These are phyloP conservation scores for Phaonia tiefii DNA, from an alignment of 2,888 invertebrate species.

Conservation along the genomic window DNA sequence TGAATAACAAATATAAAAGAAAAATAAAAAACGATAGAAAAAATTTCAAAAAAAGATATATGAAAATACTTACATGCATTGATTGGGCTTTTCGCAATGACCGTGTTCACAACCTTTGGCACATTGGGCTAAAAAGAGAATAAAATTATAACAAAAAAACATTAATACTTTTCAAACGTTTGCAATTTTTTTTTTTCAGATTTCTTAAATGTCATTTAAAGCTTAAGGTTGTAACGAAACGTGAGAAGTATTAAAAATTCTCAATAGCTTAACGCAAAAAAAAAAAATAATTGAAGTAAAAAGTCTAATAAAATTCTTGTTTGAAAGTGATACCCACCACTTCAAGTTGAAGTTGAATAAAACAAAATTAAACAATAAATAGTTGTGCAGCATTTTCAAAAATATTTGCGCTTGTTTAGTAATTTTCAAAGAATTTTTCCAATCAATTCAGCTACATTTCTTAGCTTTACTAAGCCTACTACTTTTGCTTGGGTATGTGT, in stretches of 20 bases:
- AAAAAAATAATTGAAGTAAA: no score
- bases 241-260: conserved; percentile 22
- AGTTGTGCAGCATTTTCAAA: conserved; percentile 7
- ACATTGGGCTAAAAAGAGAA: conserved; percentile 92
- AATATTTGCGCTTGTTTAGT: neutral
- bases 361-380: conserved; percentile 39
- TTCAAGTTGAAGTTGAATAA: no score
- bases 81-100: conserved; percentile 94
- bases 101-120: conserved; percentile 97
- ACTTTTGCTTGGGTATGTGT: neutral
- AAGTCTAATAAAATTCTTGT: neutral
- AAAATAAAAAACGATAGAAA: neutral
- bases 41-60: conserved; percentile 39
- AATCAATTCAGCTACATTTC: conserved; percentile 22
- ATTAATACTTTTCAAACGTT: neutral
- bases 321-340: neutral
- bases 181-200: conserved; percentile 2
- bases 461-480: conserved; percentile 4
- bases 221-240: conserved; percentile 6
- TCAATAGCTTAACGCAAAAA: neutral
- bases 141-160: conserved; percentile 71
- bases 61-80: conserved; percentile 93
- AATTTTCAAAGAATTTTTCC: conserved; percentile 38
- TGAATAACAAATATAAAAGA: neutral
- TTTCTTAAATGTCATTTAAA: conserved; percentile 4